These are phyloP conservation scores for Thera obeliscata DNA, from an alignment of 2,888 invertebrate genomes.

Conservation along the genomic window DNA sequence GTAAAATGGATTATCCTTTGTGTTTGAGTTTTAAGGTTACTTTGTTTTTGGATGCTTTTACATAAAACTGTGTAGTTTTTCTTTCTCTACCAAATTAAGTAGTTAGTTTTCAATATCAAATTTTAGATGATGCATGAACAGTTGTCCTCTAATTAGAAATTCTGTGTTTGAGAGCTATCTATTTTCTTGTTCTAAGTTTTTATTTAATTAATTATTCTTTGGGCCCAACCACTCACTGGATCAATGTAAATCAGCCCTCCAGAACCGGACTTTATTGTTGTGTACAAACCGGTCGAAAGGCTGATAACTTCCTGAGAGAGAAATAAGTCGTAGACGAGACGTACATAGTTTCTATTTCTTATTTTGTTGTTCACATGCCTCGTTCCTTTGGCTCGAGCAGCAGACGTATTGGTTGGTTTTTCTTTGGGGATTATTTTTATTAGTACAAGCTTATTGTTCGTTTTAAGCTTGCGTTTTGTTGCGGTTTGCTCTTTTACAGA, in stretches of 20 bases:
- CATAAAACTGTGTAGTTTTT: too few species aligned
- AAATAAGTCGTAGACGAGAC: constrained; percentile 66
- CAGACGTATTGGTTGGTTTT: constrained; percentile 65
- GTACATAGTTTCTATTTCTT: constrained; percentile 62
- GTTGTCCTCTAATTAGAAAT: not conserved
- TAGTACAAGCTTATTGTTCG: constrained; percentile 53
- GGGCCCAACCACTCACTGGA: constrained; percentile 30
- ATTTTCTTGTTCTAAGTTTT: not conserved
- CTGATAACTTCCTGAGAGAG: constrained; percentile 76
- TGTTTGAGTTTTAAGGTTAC: not conserved
- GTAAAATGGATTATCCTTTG: not conserved
- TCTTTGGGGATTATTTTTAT: constrained; percentile 63
- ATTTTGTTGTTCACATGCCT: constrained; percentile 66
- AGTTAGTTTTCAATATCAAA: too few species aligned
- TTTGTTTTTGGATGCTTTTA: not conserved
- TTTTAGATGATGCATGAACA: too few species aligned
- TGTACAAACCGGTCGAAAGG: constrained; percentile 71
- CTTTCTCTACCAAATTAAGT: too few species aligned
- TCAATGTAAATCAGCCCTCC: constrained; percentile 33
- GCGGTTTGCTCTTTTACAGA: constrained; percentile 32
- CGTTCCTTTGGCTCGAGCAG: constrained; percentile 53
- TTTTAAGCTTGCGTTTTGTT: constrained; percentile 36
- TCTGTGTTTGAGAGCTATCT: not conserved
- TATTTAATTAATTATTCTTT: constrained; percentile 4
- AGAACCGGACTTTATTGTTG: constrained; percentile 58